Percentiles rank a stretch among this genome's conserved stretches.
Evolutionary conservation across 2,888 invertebrate species (phyloP).

Genomic region (Temnothorax ravouxi): DNA sequence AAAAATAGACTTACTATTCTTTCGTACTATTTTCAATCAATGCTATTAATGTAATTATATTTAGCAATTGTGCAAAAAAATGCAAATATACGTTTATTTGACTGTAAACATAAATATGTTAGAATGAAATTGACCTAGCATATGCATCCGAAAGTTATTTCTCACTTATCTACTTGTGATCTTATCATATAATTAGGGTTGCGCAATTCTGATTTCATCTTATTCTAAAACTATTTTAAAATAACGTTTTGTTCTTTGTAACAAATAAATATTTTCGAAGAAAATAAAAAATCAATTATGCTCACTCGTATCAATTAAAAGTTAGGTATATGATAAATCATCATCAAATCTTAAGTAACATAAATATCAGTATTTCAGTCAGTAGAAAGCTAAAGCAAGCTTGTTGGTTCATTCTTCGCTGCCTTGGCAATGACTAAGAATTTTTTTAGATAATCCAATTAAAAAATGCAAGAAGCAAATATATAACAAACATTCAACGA

Average conservation of each 20-base stretch:
- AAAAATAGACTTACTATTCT: not conserved
- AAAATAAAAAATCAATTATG: not conserved
- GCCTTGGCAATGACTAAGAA: not conserved
- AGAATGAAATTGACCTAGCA: not conserved
- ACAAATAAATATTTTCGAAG: constrained; percentile 25
- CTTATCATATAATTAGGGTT: constrained; percentile 21
- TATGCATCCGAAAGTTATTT: constrained; percentile 49
- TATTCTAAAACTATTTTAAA: constrained; percentile 33
- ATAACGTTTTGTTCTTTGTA: constrained; percentile 3
- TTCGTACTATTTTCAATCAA: not conserved
- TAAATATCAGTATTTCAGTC: constrained; percentile 8
- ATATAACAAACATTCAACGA: not conserved
- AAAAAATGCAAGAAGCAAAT: not conserved
- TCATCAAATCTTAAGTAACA: not conserved
- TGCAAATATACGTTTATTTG: not conserved
- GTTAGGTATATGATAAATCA: constrained; percentile 12
- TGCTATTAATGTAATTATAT: not conserved
- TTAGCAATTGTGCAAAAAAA: not conserved
- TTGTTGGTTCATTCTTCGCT: not conserved
- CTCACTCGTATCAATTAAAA: constrained; percentile 14
- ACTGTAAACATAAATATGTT: not conserved
- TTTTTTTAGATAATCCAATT: not conserved
- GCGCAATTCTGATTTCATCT: constrained; percentile 31
- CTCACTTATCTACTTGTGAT: constrained; percentile 8
- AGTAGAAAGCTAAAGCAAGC: constrained; percentile 7